Percentiles rank a stretch among this genome's conserved stretches.
Evolutionary conservation across 2,888 invertebrate genomes (phyloP).

Genomic region (Spodoptera picta): DNA sequence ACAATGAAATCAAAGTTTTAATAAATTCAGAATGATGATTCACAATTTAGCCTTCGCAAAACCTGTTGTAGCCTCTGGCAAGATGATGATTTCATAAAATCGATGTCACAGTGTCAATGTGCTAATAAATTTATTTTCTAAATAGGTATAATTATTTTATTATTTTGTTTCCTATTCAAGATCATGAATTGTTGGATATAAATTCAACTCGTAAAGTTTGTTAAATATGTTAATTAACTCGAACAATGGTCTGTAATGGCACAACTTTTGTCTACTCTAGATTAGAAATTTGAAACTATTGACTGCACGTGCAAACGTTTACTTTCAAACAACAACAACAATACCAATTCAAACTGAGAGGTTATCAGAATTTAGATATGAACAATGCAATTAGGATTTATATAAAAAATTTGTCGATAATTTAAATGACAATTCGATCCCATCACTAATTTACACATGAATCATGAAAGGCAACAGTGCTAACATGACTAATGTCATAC

Average conservation of each 20-base stretch:
- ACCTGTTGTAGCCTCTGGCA: slow-evolving; percentile 39
- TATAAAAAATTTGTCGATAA: slow-evolving; percentile 13
- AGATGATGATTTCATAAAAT: slow-evolving; percentile 43
- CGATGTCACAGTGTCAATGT: slow-evolving; percentile 38
- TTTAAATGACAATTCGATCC: neutral
- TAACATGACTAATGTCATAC: neutral
- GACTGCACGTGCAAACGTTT: slow-evolving; percentile 7
- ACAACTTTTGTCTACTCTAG: slow-evolving; percentile 16
- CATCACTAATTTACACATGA: slow-evolving; percentile 25
- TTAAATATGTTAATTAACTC: slow-evolving; percentile 20
- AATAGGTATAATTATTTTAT: slow-evolving; percentile 29
- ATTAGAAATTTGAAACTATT: slow-evolving; percentile 17
- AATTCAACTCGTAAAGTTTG: slow-evolving; percentile 2
- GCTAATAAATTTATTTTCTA: slow-evolving; percentile 22
- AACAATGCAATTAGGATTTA: too few species aligned
- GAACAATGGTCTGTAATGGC: slow-evolving; percentile 25
- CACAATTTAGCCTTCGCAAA: slow-evolving; percentile 19
- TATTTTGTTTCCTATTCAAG: slow-evolving; percentile 10
- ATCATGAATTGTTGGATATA: slow-evolving; percentile 19
- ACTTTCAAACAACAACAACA: neutral
- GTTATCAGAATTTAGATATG: too few species aligned
- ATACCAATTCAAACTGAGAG: neutral
- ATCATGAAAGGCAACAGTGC: neutral
- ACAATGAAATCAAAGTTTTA: too few species aligned
- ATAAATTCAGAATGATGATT: too few species aligned